These are phyloP conservation scores for Chironex yamaguchii DNA, from an alignment of 30 jellyfish, hydroid and myxozoan genomes.

Conservation along the genomic window DNA sequence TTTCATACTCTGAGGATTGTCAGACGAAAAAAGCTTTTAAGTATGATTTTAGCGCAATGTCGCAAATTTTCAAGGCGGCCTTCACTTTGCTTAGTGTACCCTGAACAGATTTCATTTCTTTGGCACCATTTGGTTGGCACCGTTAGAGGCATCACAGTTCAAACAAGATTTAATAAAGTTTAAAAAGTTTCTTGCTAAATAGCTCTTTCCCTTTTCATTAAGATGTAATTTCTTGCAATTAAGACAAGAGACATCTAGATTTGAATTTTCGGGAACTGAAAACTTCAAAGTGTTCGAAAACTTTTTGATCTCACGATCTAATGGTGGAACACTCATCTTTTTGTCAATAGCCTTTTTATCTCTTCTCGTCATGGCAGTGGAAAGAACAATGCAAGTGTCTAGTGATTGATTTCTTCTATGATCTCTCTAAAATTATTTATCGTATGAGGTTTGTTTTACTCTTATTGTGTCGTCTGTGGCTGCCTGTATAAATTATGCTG, in stretches of 20 bases:
- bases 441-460: no score
- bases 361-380: constrained; percentile 31
- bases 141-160: no score
- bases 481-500: no score
- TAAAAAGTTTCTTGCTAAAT: constrained; percentile 16
- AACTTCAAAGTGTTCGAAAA: constrained; percentile 19
- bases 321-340: constrained; percentile 18
- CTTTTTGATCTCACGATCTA: constrained; percentile 19
- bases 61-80: no score
- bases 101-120: no score
- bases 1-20: no score
- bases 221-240: constrained; percentile 25
- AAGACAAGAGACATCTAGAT: constrained; percentile 48
- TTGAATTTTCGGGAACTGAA: constrained; percentile 20
- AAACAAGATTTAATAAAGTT: constrained; percentile 4
- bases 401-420: neutral
- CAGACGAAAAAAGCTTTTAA: no score
- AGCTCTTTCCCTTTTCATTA: constrained; percentile 32
- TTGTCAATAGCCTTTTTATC: constrained; percentile 43
- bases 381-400: constrained; percentile 34
- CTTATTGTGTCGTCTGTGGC: constrained; percentile 34
- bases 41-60: no score
- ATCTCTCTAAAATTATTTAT: neutral
- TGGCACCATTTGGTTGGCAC: no score
- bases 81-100: no score